Evolutionary conservation across 2,888 invertebrate genomes (phyloP).

Genomic region (Apamea crenata): DNA sequence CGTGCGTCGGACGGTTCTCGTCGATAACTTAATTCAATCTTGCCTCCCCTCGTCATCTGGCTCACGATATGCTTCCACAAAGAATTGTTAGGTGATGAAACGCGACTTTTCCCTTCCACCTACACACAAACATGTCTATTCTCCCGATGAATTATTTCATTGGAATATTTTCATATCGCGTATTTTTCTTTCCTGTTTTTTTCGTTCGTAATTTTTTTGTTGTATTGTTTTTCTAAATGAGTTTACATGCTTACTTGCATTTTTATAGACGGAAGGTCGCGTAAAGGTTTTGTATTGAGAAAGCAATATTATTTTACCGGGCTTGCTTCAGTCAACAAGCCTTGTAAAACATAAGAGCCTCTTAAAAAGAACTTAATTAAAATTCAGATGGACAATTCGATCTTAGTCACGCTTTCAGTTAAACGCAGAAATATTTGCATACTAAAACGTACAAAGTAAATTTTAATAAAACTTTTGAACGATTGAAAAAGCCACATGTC

Average conservation of each 20-base stretch:
- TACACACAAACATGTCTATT: constrained; percentile 67
- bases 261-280: constrained; percentile 40
- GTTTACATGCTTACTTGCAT: constrained; percentile 54
- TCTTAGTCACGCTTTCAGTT: constrained; percentile 17
- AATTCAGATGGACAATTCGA: constrained; percentile 26
- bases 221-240: constrained; percentile 59
- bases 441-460: constrained; percentile 53
- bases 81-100: constrained; percentile 80
- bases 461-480: constrained; percentile 70
- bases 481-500: constrained; percentile 77
- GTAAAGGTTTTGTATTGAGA: constrained; percentile 40
- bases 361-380: constrained; percentile 31
- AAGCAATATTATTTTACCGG: constrained; percentile 16
- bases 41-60: constrained; percentile 83
- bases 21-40: constrained; percentile 88
- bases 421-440: constrained; percentile 49
- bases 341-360: constrained; percentile 30
- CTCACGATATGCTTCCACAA: constrained; percentile 79
- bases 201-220: constrained; percentile 43
- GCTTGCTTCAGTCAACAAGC: constrained; percentile 12
- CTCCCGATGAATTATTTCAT: constrained; percentile 67
- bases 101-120: constrained; percentile 74
- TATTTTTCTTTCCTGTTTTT: constrained; percentile 56
- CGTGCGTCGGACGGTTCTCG: constrained; percentile 75
- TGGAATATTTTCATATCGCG: constrained; percentile 63